Evolutionary conservation across 2,888 invertebrate species (phyloP), one percentile per base, ranked within the genome.

Genomic region (Ectobius pallidus): DNA sequence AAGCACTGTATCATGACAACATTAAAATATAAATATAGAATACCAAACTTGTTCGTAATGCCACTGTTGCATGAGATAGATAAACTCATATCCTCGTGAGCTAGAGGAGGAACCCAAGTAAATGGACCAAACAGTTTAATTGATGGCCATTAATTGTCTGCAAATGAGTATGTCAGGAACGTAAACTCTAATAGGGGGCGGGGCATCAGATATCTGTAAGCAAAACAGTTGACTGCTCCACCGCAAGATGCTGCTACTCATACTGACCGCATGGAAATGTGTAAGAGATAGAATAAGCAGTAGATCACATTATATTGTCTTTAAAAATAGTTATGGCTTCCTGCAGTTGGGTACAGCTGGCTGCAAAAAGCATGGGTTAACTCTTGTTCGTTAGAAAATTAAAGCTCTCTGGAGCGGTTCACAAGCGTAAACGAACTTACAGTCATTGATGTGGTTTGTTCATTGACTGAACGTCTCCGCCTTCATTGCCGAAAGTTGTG

Each of bases 91-190:
- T 52, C 52, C 25, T 52, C 25, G 39, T 20, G 30, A 25, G 46
- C 25, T 18, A 46, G 18, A 44, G 67, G 67, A n/a, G 30, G 25
- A 27, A 46, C 25, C 63, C 42, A 44, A 46, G 67, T 68, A 44
- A 68, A 44, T 68, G 67, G 67, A 27, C 46, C 42, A 44, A 27
- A 18, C 30, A 44, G 30, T 30, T 44, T 42, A 46, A 30, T 44
- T 20, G 25, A 42, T 30, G 67, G 27, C 16, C 67, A 68, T 68
- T 68, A 68, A 68, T 68, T 68, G 67, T 68, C 67, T 68, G 49
- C 46, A 68, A 68, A 68, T 68, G 67, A 68, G 49, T 49, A 44
- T 68, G 67, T 68, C 67, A 68, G 49, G 30, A 49, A 46, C 67
- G 39, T 39, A 34, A 20, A 25, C 22, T 42, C 16, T 42, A 63